Base-by-base conservation (phyloP, 2,888 invertebrate species). In the Dorcus parallelipipedus region DNA sequence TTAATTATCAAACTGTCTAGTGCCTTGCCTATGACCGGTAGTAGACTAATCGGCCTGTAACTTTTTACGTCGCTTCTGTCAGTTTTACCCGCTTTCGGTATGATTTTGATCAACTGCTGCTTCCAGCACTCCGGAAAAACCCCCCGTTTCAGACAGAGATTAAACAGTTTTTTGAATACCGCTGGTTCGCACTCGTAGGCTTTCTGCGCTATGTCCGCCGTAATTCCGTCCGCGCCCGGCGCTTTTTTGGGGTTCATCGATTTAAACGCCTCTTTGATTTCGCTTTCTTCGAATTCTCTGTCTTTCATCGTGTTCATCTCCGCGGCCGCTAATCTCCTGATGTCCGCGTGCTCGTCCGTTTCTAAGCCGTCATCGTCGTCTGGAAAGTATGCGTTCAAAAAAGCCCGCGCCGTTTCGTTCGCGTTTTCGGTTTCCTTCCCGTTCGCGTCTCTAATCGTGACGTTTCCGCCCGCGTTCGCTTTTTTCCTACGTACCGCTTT, bases 1-100 rank as follows among this genome's bases (percentile, higher is more conserved):
- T 43, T 59, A 1, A 53, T 47, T n/a, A 56, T 9, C 8, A 56
- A 9, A 2, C 45, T 45, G 14, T 51, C 59, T 33, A 58, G 38
- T 4, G 41, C 41, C 45, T 60, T 62, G 1, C 56, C 60, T 4
- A 56, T 9, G 0, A 58, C 52, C 17, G 56, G 54, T 2, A 62
- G 50, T 9, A 62, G 14, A 9, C 58, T 50, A 8, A 60, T 58
- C 2, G 60, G 51, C 14, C 58, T 7, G 33, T 49, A 53, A n/a
- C 38, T 54, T 6, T 10, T 23, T 0, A 49, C 39, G 41, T 56
- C 52, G 3, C 38, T 38, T 10, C 9, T 9, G 14, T 61, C 53
- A 10, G 17, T 38, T 39, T 42, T 52, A 0, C 49, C 38, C 33
- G 52, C 33, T 43, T 60, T 60, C 9, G 52, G 52, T 7, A 58